Evolutionary conservation across 2,113 vertebrate species (phyloP).

Genomic region (Crypturellus undulatus): DNA sequence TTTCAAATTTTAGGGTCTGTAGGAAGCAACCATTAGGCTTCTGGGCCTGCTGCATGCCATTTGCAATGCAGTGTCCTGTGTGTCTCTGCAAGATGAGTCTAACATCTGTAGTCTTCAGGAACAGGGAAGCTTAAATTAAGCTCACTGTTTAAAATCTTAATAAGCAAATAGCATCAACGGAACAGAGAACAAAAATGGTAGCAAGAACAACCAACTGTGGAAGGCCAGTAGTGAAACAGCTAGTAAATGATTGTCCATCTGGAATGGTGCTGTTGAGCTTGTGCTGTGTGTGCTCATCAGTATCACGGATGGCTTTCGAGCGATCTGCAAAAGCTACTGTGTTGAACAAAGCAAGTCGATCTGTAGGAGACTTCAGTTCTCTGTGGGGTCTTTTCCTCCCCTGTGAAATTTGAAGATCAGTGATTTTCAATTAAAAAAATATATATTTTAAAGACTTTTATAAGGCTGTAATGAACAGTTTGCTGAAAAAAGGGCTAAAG

Average conservation of each 20-base stretch:
- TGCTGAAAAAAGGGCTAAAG: conserved; percentile 73
- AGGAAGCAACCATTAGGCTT: not conserved
- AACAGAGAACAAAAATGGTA: conserved; percentile 78
- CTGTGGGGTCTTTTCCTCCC: not conserved
- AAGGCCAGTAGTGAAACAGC: not conserved
- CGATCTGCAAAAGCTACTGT: not conserved
- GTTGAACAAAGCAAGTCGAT: not conserved
- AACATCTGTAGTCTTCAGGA: not conserved
- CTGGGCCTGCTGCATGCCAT: not conserved
- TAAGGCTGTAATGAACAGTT: conserved; percentile 80
- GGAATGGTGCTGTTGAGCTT: not conserved
- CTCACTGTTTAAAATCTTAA: conserved; percentile 13
- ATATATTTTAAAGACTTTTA: not conserved
- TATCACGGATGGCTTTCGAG: not conserved
- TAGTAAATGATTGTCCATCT: not conserved
- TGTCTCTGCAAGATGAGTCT: not conserved
- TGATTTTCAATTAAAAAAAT: not conserved
- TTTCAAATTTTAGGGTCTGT: not conserved
- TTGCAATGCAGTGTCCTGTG: not conserved
- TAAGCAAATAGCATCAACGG: conserved; percentile 78
- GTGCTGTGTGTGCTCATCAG: rapidly evolving
- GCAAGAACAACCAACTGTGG: conserved; percentile 43
- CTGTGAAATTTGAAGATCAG: not conserved
- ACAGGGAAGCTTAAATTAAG: conserved; percentile 14
- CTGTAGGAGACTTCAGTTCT: not conserved